Base-by-base conservation (phyloP, 2,113 vertebrate genomes). In the Chaenocephalus aceratus region DNA sequence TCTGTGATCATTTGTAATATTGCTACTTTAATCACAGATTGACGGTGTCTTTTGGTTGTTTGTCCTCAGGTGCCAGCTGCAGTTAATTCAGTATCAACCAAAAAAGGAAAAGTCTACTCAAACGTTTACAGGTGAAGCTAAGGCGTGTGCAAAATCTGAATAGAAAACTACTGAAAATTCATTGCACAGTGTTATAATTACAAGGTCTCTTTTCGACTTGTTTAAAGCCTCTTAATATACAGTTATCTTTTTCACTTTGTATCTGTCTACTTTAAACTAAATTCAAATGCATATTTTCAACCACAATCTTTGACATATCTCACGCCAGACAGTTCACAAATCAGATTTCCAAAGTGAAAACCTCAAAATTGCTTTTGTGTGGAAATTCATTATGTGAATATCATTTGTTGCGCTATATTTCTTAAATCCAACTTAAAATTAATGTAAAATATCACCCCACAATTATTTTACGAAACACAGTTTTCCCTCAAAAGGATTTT, bases 71-170 rank as follows among this genome's bases (percentile, higher is more conserved):
- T 45, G 6, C 5, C 66, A 18, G 53, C 16, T 34, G 54, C 36
- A 13, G 44, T 10, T 51, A 3, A 11, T 59, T 1, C 6, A 57
- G 62, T n/a, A 58, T 8, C 68, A 46, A 49, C 1, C 15, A 77
- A 34, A 69, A 77, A 62, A 34, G n/a, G 0, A 13, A 16, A 34
- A 53, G n/a, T 10, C 49, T 2, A 5, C 56, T 54, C 69, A 54
- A 75, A 79, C 59, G 72, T 86, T 11, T 83, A 89, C 85, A 90
- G 83, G 85, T 89, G 44, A 88, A 53, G 3, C 9, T 13, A 10
- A 63, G 46, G 13, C 8, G 14, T 61, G 46, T 34, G 0, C 49
- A 23, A 84, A 1, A 21, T 52, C 2, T 48, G 41, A 8, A 4
- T 16, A 62, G 5, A 15, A 82, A 77, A 67, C 26, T 2, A 5